Evolutionary conservation across 2,113 vertebrate species (phyloP).

Genomic region (Chaetodon auriga): DNA sequence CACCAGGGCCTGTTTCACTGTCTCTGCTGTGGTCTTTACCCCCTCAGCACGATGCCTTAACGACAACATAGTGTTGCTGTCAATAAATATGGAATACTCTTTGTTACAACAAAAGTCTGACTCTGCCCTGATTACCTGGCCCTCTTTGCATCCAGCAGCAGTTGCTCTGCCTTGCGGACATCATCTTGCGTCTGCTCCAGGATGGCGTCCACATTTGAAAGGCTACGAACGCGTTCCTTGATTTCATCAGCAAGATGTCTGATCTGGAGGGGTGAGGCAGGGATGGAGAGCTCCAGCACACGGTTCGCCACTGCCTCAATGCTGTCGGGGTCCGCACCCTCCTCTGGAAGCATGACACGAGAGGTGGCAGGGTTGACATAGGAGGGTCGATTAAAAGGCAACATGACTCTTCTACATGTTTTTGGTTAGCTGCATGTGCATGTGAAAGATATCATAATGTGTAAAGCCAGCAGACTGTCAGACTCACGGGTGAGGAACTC

Average conservation of each 20-base stretch:
- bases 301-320: constrained; percentile 93
- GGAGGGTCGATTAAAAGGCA: neutral
- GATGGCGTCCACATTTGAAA: constrained; percentile 94
- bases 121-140: constrained; percentile 83
- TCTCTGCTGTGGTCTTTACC: constrained; percentile 88
- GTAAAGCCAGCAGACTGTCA: neutral
- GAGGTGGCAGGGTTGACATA: neutral
- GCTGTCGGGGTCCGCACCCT: constrained; percentile 96
- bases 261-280: constrained; percentile 93
- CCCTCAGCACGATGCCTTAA: constrained; percentile 89
- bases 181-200: constrained; percentile 90
- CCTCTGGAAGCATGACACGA: constrained; percentile 84
- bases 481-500: constrained; percentile 96
- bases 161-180: constrained; percentile 88
- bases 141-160: constrained; percentile 91
- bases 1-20: constrained; percentile 87
- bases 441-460: neutral
- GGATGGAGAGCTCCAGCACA: constrained; percentile 94
- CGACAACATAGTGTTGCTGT: neutral
- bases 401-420: neutral
- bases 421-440: neutral
- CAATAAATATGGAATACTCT: neutral
- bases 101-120: neutral
- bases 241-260: constrained; percentile 91
- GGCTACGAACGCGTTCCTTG: constrained; percentile 91